Evolutionary conservation across 2,113 vertebrate species (phyloP).

Genomic region (Alaudala cheleensis): DNA sequence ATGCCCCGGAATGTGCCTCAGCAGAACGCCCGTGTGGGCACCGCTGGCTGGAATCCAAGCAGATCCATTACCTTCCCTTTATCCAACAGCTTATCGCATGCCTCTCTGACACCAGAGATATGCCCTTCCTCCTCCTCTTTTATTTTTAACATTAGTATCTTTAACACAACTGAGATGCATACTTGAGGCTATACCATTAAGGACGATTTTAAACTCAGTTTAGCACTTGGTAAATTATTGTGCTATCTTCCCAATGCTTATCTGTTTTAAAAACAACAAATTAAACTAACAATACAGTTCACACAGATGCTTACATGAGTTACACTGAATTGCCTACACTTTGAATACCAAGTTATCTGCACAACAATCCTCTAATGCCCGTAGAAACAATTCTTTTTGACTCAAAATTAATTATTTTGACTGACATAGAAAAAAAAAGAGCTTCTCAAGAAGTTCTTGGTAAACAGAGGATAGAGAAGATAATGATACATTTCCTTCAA

Average conservation of each 20-base stretch:
- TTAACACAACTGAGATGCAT: not conserved
- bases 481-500: not conserved
- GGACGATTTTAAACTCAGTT: constrained; percentile 12
- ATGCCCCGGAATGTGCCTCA: constrained; percentile 19
- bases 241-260: not conserved
- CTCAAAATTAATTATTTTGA: not conserved
- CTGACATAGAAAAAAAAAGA: not conserved
- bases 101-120: constrained; percentile 49
- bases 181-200: not conserved
- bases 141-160: constrained; percentile 62
- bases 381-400: not conserved
- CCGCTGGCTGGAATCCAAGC: constrained; percentile 41
- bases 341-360: not conserved
- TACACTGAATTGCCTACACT: not conserved
- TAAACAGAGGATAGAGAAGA: not conserved
- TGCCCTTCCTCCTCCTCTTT: constrained; percentile 1
- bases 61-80: constrained; percentile 60
- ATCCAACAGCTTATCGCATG: constrained; percentile 55
- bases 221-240: not conserved
- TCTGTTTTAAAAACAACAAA: not conserved
- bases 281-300: not conserved
- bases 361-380: not conserved
- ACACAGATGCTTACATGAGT: not conserved
- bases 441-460: not conserved
- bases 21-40: not conserved